Base-by-base conservation (phyloP, 2,888 invertebrate species). In the Meganola albula region DNA sequence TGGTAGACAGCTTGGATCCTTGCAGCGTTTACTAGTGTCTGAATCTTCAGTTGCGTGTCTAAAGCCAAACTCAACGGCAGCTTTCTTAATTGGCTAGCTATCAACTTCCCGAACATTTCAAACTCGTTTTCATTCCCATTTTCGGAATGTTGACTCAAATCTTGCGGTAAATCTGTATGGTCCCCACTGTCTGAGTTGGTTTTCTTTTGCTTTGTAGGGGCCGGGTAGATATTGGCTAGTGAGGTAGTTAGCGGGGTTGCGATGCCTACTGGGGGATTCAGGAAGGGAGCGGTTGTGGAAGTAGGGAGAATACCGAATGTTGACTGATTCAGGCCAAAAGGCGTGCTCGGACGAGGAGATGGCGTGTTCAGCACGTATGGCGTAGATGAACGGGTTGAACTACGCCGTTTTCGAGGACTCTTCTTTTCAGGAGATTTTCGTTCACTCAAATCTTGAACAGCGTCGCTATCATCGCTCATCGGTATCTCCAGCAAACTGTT, bases 31-130 rank as follows among this genome's bases (percentile, higher is more conserved):
- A 84, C 84, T 43, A 83, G 45, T 1, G 82, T 84, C 55, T 85
- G 83, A 42, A 85, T 84, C 57, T 84, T 84, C 37, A 84, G 46
- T 42, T 83, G 87, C 40, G 85, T 80, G 40, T 84, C 86, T 61
- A 83, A 60, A 24, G 83, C 83, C 58, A 82, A 56, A 39, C 80
- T 82, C 22, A 84, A 55, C 20, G 85, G 79, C 53, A 79, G 53
- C 58, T 84, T 87, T 44, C 84, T 61, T 46, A 85, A 53, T 51
- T 85, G 85, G 53, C 83, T 85, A 12, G 85, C 79, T 36, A 85
- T 85, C 48, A 84, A 52, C 57, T 84, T 84, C 20, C 82, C 85
- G 41, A 85, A 85, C 85, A 85, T 85, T 55, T 84, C 84, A 27
- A 84, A 85, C 55, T 85, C 85, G 42, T 84, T 85, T 44, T 85